Evolutionary conservation across 2,888 invertebrate species (phyloP).

Genomic region (Phlogophora meticulosa): DNA sequence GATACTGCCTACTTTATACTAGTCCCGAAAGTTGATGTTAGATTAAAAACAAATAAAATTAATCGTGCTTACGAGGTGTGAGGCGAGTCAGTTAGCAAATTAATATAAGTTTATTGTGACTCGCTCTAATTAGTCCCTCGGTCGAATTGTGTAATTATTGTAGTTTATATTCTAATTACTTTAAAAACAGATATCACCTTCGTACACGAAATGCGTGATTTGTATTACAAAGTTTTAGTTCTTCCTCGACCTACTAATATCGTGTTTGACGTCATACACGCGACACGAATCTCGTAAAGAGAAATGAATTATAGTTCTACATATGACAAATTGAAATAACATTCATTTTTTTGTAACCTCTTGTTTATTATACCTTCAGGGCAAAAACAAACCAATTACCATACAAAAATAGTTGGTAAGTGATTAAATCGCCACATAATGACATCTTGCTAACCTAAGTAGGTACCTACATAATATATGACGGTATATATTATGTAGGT

Average conservation of each 20-base stretch:
- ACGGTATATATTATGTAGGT: too few relatives aligned
- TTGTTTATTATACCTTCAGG: constrained; percentile 17
- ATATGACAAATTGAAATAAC: not conserved
- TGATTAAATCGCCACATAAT: constrained; percentile 37
- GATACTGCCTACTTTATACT: not conserved
- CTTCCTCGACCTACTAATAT: constrained; percentile 20
- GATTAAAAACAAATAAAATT: constrained; percentile 3
- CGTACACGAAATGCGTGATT: not conserved
- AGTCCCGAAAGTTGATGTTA: too few relatives aligned
- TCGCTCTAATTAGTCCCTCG: constrained; percentile 46
- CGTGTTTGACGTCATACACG: constrained; percentile 19
- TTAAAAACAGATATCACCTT: constrained; percentile 16
- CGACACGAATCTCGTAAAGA: constrained; percentile 25
- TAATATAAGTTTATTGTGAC: not conserved
- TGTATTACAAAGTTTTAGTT: constrained; percentile 19
- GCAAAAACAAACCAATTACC: constrained; percentile 14
- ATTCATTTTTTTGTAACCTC: constrained; percentile 27
- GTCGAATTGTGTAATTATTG: constrained; percentile 27
- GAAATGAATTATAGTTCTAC: constrained; percentile 40
- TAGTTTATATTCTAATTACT: constrained; percentile 33
- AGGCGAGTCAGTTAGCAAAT: constrained; percentile 5
- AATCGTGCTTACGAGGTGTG: not conserved
- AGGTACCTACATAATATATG: too few relatives aligned
- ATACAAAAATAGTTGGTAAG: constrained; percentile 14
- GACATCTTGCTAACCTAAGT: constrained; percentile 11